Conservation (phyloP, 2,888 invertebrate genomes). For the Athrips mouffetella region DNA sequence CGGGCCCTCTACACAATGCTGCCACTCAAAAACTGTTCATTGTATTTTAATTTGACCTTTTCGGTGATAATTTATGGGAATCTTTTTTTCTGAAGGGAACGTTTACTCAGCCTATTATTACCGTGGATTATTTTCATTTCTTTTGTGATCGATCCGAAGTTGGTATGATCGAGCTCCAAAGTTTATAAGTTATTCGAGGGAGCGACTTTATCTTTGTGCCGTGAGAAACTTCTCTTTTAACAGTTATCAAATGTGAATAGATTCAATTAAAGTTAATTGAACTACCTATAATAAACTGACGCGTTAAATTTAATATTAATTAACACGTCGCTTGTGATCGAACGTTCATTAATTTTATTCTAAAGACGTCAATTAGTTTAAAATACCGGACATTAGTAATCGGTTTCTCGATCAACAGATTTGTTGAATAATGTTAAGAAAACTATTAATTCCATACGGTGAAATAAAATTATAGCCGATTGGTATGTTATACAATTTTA, state of each 20-base stretch:
- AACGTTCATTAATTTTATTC: slow-evolving; percentile 5
- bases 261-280: slow-evolving; percentile 9
- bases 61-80: slow-evolving; percentile 77
- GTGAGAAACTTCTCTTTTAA: slow-evolving; percentile 7
- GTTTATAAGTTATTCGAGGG: slow-evolving; percentile 15
- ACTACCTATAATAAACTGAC: neutral
- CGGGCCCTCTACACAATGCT: slow-evolving; percentile 72
- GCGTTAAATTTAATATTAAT: slow-evolving; percentile 5
- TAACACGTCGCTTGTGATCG: neutral
- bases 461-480: slow-evolving; percentile 16
- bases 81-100: slow-evolving; percentile 63
- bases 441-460: neutral
- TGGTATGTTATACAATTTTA: slow-evolving; percentile 37
- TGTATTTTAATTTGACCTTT: slow-evolving; percentile 79
- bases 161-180: slow-evolving; percentile 39
- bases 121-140: slow-evolving; percentile 61
- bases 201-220: neutral
- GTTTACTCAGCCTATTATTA: slow-evolving; percentile 74
- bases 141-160: slow-evolving; percentile 60
- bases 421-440: slow-evolving; percentile 5
- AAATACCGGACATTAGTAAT: slow-evolving; percentile 1
- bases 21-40: slow-evolving; percentile 78
- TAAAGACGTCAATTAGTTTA: slow-evolving; percentile 2
- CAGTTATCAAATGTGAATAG: slow-evolving; percentile 3
- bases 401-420: slow-evolving; percentile 16